Percentiles rank a stretch among this genome's conserved stretches.
phyloP scores from a whole-genome alignment of 2,113 vertebrate genomes.

The Notiomystis cincta region DNA sequence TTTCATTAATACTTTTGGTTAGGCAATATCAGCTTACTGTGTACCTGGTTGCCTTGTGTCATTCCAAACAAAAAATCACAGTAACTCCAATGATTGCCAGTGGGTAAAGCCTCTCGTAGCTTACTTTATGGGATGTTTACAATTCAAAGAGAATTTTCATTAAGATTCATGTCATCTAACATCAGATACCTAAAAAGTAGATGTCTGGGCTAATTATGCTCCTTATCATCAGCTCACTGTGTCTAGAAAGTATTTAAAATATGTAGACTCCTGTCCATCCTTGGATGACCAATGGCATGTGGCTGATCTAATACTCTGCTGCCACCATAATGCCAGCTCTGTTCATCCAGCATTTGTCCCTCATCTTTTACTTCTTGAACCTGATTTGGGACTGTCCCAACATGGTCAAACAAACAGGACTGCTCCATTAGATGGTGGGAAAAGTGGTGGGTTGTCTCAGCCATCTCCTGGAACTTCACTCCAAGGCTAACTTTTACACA shows the following conservation, averaged over 20 bases:
- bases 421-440: background rate
- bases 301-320: background rate
- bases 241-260: background rate
- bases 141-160: background rate
- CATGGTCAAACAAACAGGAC: background rate
- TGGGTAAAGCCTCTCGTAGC: background rate
- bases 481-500: background rate
- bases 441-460: background rate
- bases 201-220: background rate
- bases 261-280: background rate
- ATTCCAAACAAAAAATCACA: background rate
- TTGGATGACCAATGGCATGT: background rate
- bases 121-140: background rate
- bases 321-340: background rate
- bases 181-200: background rate
- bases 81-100: background rate
- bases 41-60: background rate
- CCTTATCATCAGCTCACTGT: background rate
- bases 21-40: background rate
- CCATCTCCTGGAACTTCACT: background rate
- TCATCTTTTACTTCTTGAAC: background rate
- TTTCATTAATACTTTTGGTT: background rate
- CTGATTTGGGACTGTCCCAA: background rate
- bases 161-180: background rate
- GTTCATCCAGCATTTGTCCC: background rate